Evolutionary conservation across 2,113 vertebrate species (phyloP).

Genomic region (Chionomys nivalis): DNA sequence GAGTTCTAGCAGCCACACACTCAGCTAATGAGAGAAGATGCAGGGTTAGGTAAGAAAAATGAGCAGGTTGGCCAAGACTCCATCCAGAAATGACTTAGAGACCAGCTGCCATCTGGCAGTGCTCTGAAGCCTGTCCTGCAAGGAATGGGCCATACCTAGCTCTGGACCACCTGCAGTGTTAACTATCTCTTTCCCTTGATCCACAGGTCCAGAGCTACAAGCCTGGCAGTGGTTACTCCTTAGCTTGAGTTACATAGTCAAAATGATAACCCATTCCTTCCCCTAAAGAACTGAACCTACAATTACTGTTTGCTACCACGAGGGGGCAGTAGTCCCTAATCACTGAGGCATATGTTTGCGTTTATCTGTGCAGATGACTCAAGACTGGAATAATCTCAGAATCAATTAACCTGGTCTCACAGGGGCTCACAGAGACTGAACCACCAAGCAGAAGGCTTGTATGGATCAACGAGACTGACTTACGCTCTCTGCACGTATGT

Average conservation of each 20-base stretch:
- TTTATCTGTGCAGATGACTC: background rate
- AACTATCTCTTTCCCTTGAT: background rate
- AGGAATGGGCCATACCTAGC: conserved; percentile 33
- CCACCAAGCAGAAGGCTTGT: background rate
- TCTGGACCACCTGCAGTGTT: background rate
- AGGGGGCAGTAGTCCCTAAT: background rate
- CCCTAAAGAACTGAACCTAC: background rate
- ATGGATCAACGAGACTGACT: background rate
- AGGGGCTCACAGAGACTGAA: background rate
- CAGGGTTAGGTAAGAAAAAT: conserved; percentile 55
- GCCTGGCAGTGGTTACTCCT: background rate
- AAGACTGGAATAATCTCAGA: background rate
- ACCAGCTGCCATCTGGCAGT: conserved; percentile 67
- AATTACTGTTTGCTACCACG: conserved; percentile 51
- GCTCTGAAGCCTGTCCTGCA: background rate
- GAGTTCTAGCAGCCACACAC: background rate
- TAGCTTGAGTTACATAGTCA: background rate
- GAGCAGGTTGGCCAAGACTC: conserved; percentile 65
- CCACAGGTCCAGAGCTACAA: background rate
- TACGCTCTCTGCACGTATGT: background rate
- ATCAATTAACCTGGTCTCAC: background rate
- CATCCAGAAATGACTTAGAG: conserved; percentile 64
- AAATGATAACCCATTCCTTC: background rate
- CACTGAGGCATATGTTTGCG: background rate
- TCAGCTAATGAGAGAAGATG: conserved; percentile 24